A percentile compares a stretch with the other conserved stretches of the same genome.
Conservation (phyloP, 1,140 invertebrate species). For the Leptinotarsa undecemlineata region DNA sequence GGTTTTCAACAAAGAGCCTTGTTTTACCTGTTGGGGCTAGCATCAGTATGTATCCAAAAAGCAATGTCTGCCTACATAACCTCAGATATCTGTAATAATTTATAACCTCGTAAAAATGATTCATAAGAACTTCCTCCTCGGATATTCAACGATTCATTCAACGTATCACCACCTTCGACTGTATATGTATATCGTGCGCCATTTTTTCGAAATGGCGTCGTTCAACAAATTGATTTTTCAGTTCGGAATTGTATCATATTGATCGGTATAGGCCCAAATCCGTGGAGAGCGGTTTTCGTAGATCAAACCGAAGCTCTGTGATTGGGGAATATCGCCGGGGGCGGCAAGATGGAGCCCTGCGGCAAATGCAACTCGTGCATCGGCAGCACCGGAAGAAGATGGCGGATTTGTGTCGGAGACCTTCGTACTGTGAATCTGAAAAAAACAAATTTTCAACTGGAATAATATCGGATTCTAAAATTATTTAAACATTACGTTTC, state of each 20-base stretch:
- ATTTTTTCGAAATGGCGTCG: not conserved
- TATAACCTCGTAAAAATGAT: not conserved
- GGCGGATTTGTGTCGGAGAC: slow-evolving; percentile 73
- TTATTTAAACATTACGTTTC: too few relatives aligned
- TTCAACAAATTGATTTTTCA: not conserved
- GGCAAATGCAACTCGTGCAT: slow-evolving; percentile 61
- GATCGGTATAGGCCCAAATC: slow-evolving; percentile 1
- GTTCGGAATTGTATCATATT: slow-evolving; percentile 23
- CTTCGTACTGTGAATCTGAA: slow-evolving; percentile 69
- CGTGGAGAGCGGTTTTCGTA: not conserved
- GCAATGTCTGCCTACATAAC: too few relatives aligned
- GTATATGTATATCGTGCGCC: not conserved
- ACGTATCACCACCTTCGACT: not conserved
- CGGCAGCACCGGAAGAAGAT: slow-evolving; percentile 68
- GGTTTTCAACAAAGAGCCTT: too few relatives aligned
- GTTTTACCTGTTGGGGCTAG: too few relatives aligned
- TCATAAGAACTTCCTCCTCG: not conserved
- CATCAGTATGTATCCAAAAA: too few relatives aligned
- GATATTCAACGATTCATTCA: not conserved
- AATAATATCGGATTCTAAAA: too few relatives aligned
- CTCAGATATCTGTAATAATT: too few relatives aligned
- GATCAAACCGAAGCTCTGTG: slow-evolving; percentile 65
- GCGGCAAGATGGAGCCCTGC: slow-evolving; percentile 57
- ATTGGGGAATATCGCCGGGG: slow-evolving; percentile 60
- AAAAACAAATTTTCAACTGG: slow-evolving; percentile 25